phyloP scores from a whole-genome alignment of 2,888 invertebrate species.

The Dryocosmus kuriphilus region DNA sequence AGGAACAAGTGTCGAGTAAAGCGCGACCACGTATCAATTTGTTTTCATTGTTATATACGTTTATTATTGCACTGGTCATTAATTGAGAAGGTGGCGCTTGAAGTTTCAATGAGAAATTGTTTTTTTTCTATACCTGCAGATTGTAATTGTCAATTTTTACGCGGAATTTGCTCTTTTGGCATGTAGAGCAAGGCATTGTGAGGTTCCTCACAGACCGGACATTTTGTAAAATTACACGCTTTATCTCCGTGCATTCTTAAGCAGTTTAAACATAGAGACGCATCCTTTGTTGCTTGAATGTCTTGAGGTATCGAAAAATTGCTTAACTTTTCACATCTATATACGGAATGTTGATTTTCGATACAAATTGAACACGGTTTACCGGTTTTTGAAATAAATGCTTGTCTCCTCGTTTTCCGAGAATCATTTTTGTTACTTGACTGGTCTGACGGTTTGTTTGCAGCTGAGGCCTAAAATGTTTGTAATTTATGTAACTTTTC shows the following conservation, averaged over 20 bases:
- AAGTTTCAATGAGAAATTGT: too few species aligned
- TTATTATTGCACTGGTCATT: too few species aligned
- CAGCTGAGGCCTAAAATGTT: background rate
- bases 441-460: background rate
- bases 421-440: background rate
- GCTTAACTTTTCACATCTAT: conserved; percentile 42
- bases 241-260: conserved; percentile 37
- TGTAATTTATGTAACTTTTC: conserved; percentile 49
- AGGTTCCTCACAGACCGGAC: background rate
- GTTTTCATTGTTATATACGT: too few species aligned
- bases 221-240: background rate
- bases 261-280: conserved; percentile 45
- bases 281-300: conserved; percentile 28
- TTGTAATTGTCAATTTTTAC: too few species aligned
- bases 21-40: too few species aligned
- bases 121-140: too few species aligned
- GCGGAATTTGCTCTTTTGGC: background rate
- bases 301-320: conserved; percentile 27
- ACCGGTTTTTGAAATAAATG: conserved; percentile 36
- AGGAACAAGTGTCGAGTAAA: conserved; percentile 54
- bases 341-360: conserved; percentile 41
- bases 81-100: too few species aligned
- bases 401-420: background rate
- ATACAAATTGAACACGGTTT: conserved; percentile 37
- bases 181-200: conserved; percentile 5